Conservation (phyloP, 2,113 vertebrate genomes). For the Ramphastos sulfuratus region DNA sequence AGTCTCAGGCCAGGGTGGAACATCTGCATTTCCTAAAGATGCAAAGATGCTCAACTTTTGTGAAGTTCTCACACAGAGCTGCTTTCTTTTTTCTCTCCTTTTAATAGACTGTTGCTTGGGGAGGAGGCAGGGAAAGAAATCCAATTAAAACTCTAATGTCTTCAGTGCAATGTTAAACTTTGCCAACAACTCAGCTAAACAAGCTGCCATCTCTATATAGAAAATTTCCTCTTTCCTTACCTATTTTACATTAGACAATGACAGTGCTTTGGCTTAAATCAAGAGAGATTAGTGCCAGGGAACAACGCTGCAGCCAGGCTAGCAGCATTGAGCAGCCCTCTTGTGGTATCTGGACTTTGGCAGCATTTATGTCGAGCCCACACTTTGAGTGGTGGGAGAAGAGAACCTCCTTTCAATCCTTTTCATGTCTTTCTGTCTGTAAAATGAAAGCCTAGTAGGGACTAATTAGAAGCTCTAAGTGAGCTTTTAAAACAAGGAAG, state of each 20-base stretch:
- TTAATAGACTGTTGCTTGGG: background rate
- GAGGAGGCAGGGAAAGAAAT: background rate
- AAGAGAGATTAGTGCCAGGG: background rate
- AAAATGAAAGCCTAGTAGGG: background rate
- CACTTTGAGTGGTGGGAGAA: background rate
- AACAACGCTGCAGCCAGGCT: background rate
- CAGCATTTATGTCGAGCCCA: background rate
- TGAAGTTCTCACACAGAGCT: background rate
- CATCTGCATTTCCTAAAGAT: background rate
- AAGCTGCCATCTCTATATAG: background rate
- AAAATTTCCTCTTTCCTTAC: background rate
- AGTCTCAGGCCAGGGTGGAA: background rate
- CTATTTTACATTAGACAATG: background rate
- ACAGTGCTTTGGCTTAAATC: background rate
- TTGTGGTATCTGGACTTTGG: fast-evolving
- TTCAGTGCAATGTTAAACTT: background rate
- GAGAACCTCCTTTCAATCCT: background rate
- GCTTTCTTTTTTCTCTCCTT: background rate
- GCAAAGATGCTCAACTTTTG: background rate
- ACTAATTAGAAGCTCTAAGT: background rate
- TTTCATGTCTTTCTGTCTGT: background rate
- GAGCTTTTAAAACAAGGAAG: background rate
- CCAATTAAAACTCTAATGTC: background rate
- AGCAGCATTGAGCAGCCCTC: background rate
- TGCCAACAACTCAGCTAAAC: background rate